Conservation (phyloP, 2,797 vertebrate genomes). For the Alfaro cultratus region DNA sequence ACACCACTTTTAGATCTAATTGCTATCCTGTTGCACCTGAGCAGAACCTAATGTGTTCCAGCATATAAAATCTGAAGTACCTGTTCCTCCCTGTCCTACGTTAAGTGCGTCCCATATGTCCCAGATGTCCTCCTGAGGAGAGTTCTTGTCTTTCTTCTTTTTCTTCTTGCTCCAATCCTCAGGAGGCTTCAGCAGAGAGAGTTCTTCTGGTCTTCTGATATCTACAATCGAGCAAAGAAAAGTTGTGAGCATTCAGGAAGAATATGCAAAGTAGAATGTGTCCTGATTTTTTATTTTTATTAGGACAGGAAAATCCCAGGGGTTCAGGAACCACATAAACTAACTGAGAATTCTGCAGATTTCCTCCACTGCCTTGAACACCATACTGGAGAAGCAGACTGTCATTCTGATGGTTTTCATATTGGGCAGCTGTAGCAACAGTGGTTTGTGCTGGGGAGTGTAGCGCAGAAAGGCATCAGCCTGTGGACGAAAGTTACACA, state of each 20-base stretch:
- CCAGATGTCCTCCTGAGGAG: constrained; percentile 87
- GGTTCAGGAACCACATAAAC: constrained; percentile 55
- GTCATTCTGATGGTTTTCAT: constrained; percentile 89
- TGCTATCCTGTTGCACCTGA: neutral
- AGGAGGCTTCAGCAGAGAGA: constrained; percentile 89
- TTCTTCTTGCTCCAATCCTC: constrained; percentile 89
- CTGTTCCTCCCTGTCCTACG: constrained; percentile 80
- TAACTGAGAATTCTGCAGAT: constrained; percentile 94
- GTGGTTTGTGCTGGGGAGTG: constrained; percentile 91
- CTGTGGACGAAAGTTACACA: constrained; percentile 61
- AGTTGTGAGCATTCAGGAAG: neutral
- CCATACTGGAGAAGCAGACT: constrained; percentile 91
- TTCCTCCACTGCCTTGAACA: constrained; percentile 91
- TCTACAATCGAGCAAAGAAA: constrained; percentile 72
- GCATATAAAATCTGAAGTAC: constrained; percentile 37
- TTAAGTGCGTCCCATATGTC: constrained; percentile 82
- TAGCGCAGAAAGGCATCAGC: constrained; percentile 93
- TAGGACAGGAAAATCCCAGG: neutral
- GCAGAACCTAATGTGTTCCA: neutral
- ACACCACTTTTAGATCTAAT: neutral
- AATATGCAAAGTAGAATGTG: neutral
- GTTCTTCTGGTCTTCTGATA: constrained; percentile 93
- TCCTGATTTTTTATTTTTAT: neutral
- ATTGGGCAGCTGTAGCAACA: constrained; percentile 92
- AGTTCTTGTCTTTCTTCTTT: constrained; percentile 92